A percentile compares a stretch with the other conserved stretches of the same genome.
phyloP scores from a whole-genome alignment of 1,140 invertebrate species.

The Lordiphosa stackelbergi region DNA sequence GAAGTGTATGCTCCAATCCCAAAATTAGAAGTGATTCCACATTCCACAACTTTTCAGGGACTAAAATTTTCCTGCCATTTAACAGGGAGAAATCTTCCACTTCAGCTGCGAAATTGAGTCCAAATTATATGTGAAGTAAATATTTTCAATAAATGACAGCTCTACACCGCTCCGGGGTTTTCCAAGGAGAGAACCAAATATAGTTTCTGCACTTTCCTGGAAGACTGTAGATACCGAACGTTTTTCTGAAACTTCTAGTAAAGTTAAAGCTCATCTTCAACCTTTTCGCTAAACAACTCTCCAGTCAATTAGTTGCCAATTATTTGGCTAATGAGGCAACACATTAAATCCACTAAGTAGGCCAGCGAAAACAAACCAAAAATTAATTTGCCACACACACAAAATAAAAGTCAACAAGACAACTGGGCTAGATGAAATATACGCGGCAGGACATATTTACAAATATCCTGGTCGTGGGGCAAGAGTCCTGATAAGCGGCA shows the following conservation, averaged over 20 bases:
- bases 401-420: slow-evolving; percentile 2
- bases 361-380: slow-evolving; percentile 2
- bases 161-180: too few species aligned
- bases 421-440: slow-evolving; percentile 2
- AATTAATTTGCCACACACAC: slow-evolving; percentile 5
- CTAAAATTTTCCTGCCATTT: neutral
- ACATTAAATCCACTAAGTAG: slow-evolving; percentile 6
- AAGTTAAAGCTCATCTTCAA: too few species aligned
- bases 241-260: too few species aligned
- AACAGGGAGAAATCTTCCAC: neutral
- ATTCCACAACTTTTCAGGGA: neutral
- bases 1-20: neutral
- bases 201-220: too few species aligned
- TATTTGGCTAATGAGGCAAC: slow-evolving; percentile 17
- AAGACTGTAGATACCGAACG: too few species aligned
- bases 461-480: slow-evolving; percentile 2
- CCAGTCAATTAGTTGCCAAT: slow-evolving; percentile 15
- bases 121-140: neutral
- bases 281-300: neutral
- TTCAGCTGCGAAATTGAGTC: neutral
- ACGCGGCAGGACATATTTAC: slow-evolving; percentile 8
- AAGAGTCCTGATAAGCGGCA: slow-evolving; percentile 11
- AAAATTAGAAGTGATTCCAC: neutral
- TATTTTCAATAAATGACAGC: slow-evolving; percentile 1
- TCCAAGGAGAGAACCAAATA: too few species aligned